phyloP scores from a whole-genome alignment of 2,888 invertebrate genomes.

The Harpalus rufipes region DNA sequence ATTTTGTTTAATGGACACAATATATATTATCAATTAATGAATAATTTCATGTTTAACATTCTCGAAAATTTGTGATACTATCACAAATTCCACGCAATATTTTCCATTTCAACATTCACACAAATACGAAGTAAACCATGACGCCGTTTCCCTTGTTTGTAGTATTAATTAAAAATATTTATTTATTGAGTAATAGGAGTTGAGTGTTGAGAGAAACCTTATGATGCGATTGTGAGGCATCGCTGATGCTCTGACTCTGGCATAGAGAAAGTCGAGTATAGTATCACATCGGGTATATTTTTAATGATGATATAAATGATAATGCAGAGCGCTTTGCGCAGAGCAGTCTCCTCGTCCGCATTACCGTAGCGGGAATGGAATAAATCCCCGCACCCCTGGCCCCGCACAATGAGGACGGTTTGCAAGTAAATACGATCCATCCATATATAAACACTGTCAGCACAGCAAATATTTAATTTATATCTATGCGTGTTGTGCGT shows the following conservation, averaged over 20 bases:
- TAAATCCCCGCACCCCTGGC: constrained; percentile 19
- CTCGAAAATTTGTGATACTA: background rate
- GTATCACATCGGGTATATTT: constrained; percentile 8
- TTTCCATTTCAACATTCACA: background rate
- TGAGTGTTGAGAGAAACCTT: constrained; percentile 2
- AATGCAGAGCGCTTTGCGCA: constrained; percentile 28
- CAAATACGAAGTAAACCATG: constrained; percentile 3
- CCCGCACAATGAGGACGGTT: constrained; percentile 15
- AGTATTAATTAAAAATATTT: constrained; percentile 11
- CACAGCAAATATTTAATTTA: constrained; percentile 59
- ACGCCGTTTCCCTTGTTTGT: background rate
- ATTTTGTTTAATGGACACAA: no score
- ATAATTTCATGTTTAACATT: background rate
- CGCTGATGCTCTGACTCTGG: constrained; percentile 6
- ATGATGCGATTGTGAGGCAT: background rate
- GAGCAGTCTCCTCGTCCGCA: constrained; percentile 27
- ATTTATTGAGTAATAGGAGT: constrained; percentile 7
- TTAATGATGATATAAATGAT: constrained; percentile 57
- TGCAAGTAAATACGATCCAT: constrained; percentile 51
- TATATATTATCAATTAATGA: no score
- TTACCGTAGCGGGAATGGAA: constrained; percentile 54
- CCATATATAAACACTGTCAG: constrained; percentile 39
- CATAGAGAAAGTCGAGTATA: constrained; percentile 39
- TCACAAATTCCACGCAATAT: background rate
- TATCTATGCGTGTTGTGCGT: constrained; percentile 14